These are phyloP conservation scores for Eupleurogrammus muticus DNA, from an alignment of 2,797 vertebrate species.

Conservation along the genomic window DNA sequence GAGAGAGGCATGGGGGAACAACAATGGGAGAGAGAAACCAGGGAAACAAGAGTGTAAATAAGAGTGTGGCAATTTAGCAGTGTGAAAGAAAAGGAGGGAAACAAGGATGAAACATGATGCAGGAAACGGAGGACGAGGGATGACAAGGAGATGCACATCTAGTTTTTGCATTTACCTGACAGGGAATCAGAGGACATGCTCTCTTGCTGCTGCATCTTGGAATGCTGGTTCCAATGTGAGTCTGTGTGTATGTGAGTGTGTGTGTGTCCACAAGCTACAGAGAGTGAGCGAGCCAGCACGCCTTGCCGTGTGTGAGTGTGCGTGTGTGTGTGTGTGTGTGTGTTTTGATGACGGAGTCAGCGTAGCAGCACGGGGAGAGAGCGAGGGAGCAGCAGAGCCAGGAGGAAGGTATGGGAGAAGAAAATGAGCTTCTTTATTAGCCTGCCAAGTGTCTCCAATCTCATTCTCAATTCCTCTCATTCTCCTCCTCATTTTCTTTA, in stretches of 20 bases:
- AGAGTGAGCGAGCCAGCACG: slow-evolving; percentile 63
- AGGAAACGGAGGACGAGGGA: background rate
- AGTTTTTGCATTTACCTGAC: slow-evolving; percentile 78
- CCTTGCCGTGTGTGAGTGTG: slow-evolving; percentile 47
- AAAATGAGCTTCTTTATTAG: slow-evolving; percentile 52
- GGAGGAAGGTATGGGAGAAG: slow-evolving; percentile 37
- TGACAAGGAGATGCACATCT: slow-evolving; percentile 21
- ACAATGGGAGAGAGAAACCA: slow-evolving; percentile 4
- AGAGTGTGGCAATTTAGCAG: slow-evolving; percentile 35
- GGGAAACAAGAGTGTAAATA: slow-evolving; percentile 26
- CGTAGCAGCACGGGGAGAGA: slow-evolving; percentile 60
- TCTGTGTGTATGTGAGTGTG: slow-evolving; percentile 43
- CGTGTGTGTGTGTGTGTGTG: slow-evolving; percentile 50
- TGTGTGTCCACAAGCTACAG: slow-evolving; percentile 59
- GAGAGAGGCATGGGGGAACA: background rate
- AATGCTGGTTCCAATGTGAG: slow-evolving; percentile 55
- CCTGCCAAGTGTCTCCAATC: slow-evolving; percentile 49
- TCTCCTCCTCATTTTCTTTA: slow-evolving; percentile 25
- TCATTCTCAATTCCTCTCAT: slow-evolving; percentile 47
- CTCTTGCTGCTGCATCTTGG: slow-evolving; percentile 80
- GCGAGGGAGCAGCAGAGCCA: slow-evolving; percentile 35
- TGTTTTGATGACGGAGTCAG: slow-evolving; percentile 74
- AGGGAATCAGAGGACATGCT: slow-evolving; percentile 77
- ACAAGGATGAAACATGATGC: slow-evolving; percentile 22
- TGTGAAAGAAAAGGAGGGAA: slow-evolving; percentile 16